Evolutionary conservation across 2,888 invertebrate genomes (phyloP), one percentile per base, ranked within the genome.

Genomic region (Netelia fuscicornis): DNA sequence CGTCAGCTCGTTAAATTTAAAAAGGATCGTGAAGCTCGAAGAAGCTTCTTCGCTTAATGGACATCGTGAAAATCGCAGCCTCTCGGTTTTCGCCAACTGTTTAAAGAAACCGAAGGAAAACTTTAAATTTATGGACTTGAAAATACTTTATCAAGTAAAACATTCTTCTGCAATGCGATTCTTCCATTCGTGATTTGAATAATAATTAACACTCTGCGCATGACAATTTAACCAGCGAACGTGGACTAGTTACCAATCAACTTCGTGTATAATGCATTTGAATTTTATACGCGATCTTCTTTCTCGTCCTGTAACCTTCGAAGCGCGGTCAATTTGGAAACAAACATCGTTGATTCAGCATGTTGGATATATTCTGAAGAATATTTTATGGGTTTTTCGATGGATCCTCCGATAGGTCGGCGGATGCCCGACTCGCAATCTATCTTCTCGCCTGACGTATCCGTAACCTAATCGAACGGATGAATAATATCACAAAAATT

Each of bases 131-230:
- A 37, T 37, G 37, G 37, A 5, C 37, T 6, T 37, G 0, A 37
- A 37, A 37, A 6, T 6, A 37, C 37, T 37, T 37, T 37, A 37
- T 37, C 6, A 37, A 37, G 5, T 37, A 6, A 37, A 37, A 37
- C 37, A 1, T 37, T 6, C 37, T 37, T 37, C 37, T 6, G 6
- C 6, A 6, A 37, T 37, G 6, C 37, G 5, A 52, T 52, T n/a
- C 17, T 54, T 54, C 6, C n/a, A 54, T 54, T 62, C 25, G 25
- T 62, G 60, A 9, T 60, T 60, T 25, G 62, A 62, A 62, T 62
- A 62, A 62, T 25, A 23, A 62, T 62, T 11, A 60, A 25, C 23
- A 20, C 23, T 62, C 62, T 25, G 23, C 11, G 9, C 11, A 62
- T 37, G 3, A 23, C 37, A 20, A 58, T 10, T 58, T 62, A 6